Conservation (phyloP, 2,797 vertebrate genomes). For the Eupleurogrammus muticus region DNA sequence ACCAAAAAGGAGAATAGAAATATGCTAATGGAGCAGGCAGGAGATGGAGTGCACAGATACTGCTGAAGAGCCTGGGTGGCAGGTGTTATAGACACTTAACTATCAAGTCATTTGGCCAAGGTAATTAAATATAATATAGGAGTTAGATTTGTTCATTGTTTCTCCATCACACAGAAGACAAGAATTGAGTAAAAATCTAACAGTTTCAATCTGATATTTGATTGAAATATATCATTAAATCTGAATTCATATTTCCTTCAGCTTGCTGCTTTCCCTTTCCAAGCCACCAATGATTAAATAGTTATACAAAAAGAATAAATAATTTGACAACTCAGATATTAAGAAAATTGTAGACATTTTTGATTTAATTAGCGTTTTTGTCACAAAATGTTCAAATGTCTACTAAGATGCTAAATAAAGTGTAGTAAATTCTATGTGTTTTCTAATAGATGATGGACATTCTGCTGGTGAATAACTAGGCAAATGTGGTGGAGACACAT, state of each 20-base stretch:
- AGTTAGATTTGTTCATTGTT: neutral
- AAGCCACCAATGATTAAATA: slow-evolving; percentile 16
- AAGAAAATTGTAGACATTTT: slow-evolving; percentile 19
- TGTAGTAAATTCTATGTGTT: no score
- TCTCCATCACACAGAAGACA: neutral
- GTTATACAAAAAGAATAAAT: slow-evolving; percentile 19
- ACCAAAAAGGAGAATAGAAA: slow-evolving; percentile 44
- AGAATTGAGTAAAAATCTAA: neutral
- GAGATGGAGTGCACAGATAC: slow-evolving; percentile 23
- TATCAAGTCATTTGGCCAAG: slow-evolving; percentile 2
- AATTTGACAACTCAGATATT: slow-evolving; percentile 16
- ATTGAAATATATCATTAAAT: neutral
- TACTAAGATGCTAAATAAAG: no score
- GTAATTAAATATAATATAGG: slow-evolving; percentile 6
- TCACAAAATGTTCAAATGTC: neutral
- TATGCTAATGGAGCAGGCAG: slow-evolving; percentile 20
- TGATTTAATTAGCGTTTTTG: slow-evolving; percentile 22
- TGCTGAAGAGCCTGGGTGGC: slow-evolving; percentile 11
- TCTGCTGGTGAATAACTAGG: no score
- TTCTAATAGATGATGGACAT: no score
- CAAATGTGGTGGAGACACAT: no score
- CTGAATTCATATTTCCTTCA: slow-evolving; percentile 14
- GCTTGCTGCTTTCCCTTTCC: slow-evolving; percentile 8
- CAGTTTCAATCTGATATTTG: neutral
- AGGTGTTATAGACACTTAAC: slow-evolving; percentile 16